Conservation (phyloP, 2,888 invertebrate species). For the Rotaria magnacalcarata region DNA sequence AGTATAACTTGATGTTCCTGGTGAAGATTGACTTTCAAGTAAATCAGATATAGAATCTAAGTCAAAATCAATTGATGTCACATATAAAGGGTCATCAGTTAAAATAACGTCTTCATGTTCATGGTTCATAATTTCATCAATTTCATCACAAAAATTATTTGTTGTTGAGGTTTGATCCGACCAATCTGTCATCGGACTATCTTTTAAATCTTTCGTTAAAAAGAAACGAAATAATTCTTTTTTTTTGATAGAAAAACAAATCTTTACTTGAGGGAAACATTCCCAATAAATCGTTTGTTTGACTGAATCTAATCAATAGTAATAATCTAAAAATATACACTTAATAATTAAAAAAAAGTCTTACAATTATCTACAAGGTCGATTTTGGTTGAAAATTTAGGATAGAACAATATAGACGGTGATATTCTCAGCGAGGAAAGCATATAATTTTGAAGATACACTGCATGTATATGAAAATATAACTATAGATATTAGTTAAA, state of each 20-base stretch:
- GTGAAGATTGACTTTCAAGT: background rate
- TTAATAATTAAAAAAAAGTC: background rate
- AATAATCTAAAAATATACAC: background rate
- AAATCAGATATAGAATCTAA: background rate
- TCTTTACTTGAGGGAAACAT: background rate
- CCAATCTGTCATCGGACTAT: background rate
- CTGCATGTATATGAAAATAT: no score
- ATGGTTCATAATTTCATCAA: slow-evolving; percentile 35
- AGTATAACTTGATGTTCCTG: background rate
- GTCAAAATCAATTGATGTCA: background rate
- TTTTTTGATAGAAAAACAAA: background rate
- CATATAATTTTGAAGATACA: no score
- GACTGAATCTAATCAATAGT: slow-evolving; percentile 19
- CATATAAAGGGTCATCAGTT: background rate
- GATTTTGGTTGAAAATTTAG: no score
- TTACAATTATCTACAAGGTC: background rate
- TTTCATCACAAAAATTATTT: slow-evolving; percentile 23
- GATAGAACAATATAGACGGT: background rate
- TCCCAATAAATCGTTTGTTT: background rate
- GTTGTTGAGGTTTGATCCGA: background rate
- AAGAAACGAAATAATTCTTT: background rate
- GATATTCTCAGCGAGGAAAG: background rate
- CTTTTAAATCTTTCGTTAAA: background rate
- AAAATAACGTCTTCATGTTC: background rate
- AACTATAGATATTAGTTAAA: no score